Evolutionary conservation across 1,140 invertebrate genomes (phyloP).

Genomic region (Yoshiicerus persimilis): DNA sequence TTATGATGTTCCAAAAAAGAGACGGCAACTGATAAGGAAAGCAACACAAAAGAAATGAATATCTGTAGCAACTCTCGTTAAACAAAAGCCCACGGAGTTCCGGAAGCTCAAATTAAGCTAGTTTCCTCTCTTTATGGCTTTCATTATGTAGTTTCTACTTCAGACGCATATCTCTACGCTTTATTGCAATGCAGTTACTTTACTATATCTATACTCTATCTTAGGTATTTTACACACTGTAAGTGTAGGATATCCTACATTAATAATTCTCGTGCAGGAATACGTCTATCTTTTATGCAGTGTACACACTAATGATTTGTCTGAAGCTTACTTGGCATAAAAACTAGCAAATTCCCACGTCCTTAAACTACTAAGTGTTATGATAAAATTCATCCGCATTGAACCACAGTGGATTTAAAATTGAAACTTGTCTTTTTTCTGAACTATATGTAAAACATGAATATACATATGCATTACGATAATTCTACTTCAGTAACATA

Average conservation of each 20-base stretch:
- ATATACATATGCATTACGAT: too few species aligned
- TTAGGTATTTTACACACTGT: background rate
- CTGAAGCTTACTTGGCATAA: background rate
- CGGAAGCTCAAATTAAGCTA: background rate
- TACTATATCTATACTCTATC: background rate
- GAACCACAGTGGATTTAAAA: background rate
- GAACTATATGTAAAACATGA: too few species aligned
- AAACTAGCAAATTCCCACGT: conserved; percentile 15
- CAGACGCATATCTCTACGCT: background rate
- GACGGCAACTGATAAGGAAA: background rate
- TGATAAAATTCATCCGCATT: background rate
- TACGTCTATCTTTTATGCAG: background rate
- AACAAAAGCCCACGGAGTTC: background rate
- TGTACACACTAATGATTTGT: background rate
- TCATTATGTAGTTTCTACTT: background rate
- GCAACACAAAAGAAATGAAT: background rate
- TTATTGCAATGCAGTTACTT: background rate
- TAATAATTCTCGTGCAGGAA: too few species aligned
- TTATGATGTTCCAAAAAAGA: background rate
- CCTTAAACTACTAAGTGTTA: conserved; percentile 15
- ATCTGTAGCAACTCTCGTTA: background rate
- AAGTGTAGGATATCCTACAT: background rate
- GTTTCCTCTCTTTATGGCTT: conserved; percentile 15
- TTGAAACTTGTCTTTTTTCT: too few species aligned
- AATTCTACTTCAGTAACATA: too few species aligned